Base-by-base conservation (phyloP, 2,113 vertebrate species). In the Larimichthys polyactis region DNA sequence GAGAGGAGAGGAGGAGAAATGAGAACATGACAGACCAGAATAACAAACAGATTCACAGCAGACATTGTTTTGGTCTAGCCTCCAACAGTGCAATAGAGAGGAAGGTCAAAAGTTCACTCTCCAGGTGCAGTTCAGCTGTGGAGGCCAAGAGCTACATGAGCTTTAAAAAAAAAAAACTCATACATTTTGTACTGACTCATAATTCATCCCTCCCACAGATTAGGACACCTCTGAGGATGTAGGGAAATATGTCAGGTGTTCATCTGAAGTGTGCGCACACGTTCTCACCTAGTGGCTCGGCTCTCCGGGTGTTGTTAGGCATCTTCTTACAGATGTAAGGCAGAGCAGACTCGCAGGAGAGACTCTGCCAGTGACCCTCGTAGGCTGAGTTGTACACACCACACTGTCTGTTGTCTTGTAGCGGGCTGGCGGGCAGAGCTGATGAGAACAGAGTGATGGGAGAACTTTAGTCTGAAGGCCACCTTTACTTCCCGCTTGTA, bases 281-380 rank as follows among this genome's bases (percentile, higher is more conserved):
- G 22, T n/a, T 69, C 95, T 96, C 91, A 99, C 98, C 96, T n/a
- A 95, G 62, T 0, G 78, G 93, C 90, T 97, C 94, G 4, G 90
- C 81, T 92, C 75, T 81, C n/a, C 59, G 84, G 59, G 92, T 94
- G 88, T 89, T 73, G 49, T 96, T 96, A 36, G 95, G 90, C 4
- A 94, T 93, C 91, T 98, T 98, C 93, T 99, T 97, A 91, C 98
- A 99, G 76, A 98, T 72, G 75, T 98, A 99, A 77, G 97, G 97
- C 80, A 98, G 93, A 44, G 94, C 91, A 8, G 94, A 95, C 46
- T 97, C 95, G 90, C 98, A 99, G 8, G 92, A 88, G 11, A 94
- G 91, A 81, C 94, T 97, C 78, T 91, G 94, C 97, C 97, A 99
- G 4, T 94, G 90, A 27, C 89, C 81, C 17, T 83, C 24, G 2